Conservation (phyloP, 2,113 vertebrate genomes). For the Todiramphus saurophagus region DNA sequence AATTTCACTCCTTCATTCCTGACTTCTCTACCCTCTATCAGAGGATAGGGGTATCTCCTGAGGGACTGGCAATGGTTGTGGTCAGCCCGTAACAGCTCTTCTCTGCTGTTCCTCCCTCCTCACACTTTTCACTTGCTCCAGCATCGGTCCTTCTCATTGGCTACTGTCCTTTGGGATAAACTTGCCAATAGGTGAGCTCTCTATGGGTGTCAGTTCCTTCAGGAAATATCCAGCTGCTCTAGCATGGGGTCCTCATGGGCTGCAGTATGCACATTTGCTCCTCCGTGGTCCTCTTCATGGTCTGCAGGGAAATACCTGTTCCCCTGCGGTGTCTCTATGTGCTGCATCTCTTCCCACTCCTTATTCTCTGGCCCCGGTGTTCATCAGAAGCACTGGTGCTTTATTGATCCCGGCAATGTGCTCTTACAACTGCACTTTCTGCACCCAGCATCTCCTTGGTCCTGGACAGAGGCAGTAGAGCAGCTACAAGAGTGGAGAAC, state of each 20-base stretch:
- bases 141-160: neutral
- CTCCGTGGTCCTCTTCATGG: rapidly evolving
- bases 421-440: neutral
- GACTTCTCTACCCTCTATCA: neutral
- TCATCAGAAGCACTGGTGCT: neutral
- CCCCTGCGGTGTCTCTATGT: neutral
- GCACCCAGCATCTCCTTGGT: neutral
- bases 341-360: neutral
- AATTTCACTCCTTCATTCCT: neutral
- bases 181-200: neutral
- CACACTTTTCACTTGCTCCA: neutral
- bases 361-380: neutral
- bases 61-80: neutral
- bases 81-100: neutral
- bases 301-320: neutral
- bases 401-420: neutral
- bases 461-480: neutral
- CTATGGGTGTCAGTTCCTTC: neutral
- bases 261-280: no score
- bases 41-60: no score
- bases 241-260: neutral
- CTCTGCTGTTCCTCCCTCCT: neutral
- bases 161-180: neutral
- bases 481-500: neutral
- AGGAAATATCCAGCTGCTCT: neutral